A percentile compares a stretch with the other conserved stretches of the same genome.
These are phyloP conservation scores for Adela reaumurella DNA, from an alignment of 2,888 invertebrate species.

Conservation along the genomic window DNA sequence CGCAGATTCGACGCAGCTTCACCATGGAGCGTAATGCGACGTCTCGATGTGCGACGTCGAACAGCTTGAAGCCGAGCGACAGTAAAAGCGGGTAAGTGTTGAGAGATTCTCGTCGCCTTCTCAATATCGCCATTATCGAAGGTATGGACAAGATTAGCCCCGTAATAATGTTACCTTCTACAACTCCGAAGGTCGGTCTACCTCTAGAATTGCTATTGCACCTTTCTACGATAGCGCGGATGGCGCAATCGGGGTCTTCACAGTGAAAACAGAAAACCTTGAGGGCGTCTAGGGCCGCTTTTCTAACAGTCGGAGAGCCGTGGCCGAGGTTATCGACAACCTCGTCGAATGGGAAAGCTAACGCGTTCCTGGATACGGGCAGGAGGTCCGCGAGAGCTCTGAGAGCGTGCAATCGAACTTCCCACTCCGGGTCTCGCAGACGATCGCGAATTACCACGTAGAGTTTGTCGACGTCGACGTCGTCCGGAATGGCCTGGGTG, in stretches of 20 bases:
- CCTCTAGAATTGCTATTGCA: constrained; percentile 58
- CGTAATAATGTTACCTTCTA: constrained; percentile 56
- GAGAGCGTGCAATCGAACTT: constrained; percentile 78
- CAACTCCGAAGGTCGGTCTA: constrained; percentile 46
- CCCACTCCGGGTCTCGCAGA: constrained; percentile 76
- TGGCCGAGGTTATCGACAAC: constrained; percentile 78
- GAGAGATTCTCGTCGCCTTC: constrained; percentile 38
- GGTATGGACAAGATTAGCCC: constrained; percentile 65
- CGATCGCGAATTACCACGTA: constrained; percentile 70
- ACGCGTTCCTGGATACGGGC: constrained; percentile 65
- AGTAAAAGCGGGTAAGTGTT: constrained; percentile 51
- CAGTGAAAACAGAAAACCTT: constrained; percentile 69
- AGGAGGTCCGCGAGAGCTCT: constrained; percentile 75
- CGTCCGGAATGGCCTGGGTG: constrained; percentile 67
- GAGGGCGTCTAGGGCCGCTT: constrained; percentile 73
- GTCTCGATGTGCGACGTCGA: constrained; percentile 57
- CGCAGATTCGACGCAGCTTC: constrained; percentile 66
- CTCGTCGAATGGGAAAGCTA: constrained; percentile 70
- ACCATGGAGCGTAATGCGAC: constrained; percentile 67
- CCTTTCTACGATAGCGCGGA: constrained; percentile 61
- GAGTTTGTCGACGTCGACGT: constrained; percentile 61
- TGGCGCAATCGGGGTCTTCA: constrained; percentile 62
- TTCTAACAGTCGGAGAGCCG: constrained; percentile 74
- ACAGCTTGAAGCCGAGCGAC: constrained; percentile 53
- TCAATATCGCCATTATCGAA: constrained; percentile 57